phyloP scores from a whole-genome alignment of 2,888 invertebrate species.

The Choristoneura rosaceana region DNA sequence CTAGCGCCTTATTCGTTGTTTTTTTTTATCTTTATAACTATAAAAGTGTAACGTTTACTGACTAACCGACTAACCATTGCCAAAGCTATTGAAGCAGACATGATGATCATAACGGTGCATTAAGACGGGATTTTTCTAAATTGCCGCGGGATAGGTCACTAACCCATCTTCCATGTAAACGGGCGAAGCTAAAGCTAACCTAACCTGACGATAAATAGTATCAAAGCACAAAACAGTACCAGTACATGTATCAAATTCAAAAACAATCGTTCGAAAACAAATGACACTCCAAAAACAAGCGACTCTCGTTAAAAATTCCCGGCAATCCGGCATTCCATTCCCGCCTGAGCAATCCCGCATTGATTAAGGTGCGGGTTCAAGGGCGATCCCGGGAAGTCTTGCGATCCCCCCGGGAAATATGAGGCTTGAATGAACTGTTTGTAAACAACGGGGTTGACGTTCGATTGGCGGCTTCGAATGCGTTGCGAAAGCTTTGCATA shows the following conservation, averaged over 20 bases:
- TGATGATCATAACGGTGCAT: too few relatives aligned
- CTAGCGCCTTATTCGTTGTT: too few relatives aligned
- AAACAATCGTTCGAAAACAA: not conserved
- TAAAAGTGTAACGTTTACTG: too few relatives aligned
- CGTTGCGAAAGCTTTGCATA: not conserved
- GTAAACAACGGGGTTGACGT: conserved; percentile 21
- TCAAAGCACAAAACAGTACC: too few relatives aligned
- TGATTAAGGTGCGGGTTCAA: conserved; percentile 24
- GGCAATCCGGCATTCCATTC: not conserved
- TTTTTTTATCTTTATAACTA: too few relatives aligned
- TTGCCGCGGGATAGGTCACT: too few relatives aligned
- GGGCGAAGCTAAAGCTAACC: too few relatives aligned
- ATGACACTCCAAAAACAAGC: not conserved
- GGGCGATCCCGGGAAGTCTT: conserved; percentile 22
- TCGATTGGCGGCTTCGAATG: conserved; percentile 6
- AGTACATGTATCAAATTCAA: not conserved
- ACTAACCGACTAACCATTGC: too few relatives aligned
- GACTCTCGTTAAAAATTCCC: not conserved
- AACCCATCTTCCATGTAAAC: too few relatives aligned
- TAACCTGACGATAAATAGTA: too few relatives aligned
- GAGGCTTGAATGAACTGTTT: conserved; percentile 18
- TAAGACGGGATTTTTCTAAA: too few relatives aligned
- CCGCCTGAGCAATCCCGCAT: not conserved
- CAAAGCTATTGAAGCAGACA: too few relatives aligned
- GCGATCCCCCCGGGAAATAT: conserved; percentile 21